These are phyloP conservation scores for Burhinus bistriatus DNA, from an alignment of 2,113 vertebrate species.

Conservation along the genomic window DNA sequence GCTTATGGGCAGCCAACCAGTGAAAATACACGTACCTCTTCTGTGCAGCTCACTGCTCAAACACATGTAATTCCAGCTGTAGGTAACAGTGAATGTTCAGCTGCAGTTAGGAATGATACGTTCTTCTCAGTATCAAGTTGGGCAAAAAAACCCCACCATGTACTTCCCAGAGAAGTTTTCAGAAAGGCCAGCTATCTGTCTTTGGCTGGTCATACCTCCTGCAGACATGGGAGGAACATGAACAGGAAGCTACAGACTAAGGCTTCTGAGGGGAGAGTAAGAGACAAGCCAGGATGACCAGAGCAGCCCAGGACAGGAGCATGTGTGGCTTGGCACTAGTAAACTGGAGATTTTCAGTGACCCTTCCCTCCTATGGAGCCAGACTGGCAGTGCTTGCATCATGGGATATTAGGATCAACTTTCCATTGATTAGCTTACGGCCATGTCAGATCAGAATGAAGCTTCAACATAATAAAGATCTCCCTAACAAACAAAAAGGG, in stretches of 20 bases:
- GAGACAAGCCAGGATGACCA: neutral
- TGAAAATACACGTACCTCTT: neutral
- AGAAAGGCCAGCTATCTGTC: neutral
- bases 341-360: neutral
- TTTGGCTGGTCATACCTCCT: neutral
- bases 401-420: neutral
- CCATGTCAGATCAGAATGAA: neutral
- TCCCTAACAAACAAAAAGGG: neutral
- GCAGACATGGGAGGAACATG: neutral
- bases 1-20: neutral
- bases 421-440: neutral
- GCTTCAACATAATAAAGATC: neutral
- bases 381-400: neutral
- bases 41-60: neutral
- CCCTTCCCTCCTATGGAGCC: fast-evolving
- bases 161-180: neutral
- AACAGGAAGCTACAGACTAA: neutral
- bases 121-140: neutral
- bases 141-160: neutral
- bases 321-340: fast-evolving
- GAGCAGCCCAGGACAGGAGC: neutral
- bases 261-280: fast-evolving
- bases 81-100: neutral
- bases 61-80: neutral
- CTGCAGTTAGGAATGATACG: neutral